Base-by-base conservation (phyloP, 2,888 invertebrate genomes). In the Fragum fragum region DNA sequence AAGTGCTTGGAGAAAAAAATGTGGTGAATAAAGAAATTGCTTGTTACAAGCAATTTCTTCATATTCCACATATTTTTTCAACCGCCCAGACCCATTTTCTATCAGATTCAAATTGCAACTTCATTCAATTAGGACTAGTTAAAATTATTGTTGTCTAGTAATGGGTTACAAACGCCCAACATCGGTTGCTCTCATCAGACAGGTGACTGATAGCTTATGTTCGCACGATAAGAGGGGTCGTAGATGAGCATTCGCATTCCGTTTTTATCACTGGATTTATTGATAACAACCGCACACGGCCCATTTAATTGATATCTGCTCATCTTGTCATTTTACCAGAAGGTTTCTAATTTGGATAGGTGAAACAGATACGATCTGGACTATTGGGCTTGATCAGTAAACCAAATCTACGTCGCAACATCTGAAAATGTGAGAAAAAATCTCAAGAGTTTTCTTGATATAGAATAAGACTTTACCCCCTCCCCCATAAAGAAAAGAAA, bases 261-360 rank as follows among this genome's bases (percentile, higher is more conserved):
- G n/a, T 5, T 18, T 47, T 47, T 47, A 47, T 47, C 47, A 47
- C 47, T n/a, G n/a, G 47, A 47, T 47, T 47, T n/a, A 47, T 47
- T 47, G 47, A 47, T 47, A 47, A 47, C 5, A 5, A 47, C 14
- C 47, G 7, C 14, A 47, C 14, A 47, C 47, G 47, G 47, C 47
- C n/a, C n/a, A n/a, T n/a, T 47, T 47, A 47, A 47, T 47, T 14
- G 47, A 47, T 47, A 47, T 47, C 47, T 18, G 47, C 16, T 14
- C 47, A 47, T 47, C 47, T 47, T 47, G 47, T 47, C 47, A 14
- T 47, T 47, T 47, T 47, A 47, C 18, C 47, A 47, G 18, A n/a
- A 18, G 47, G n/a, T 47, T 47, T 47, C 47, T 47, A 47, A 47
- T 47, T 47, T 47, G 47, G 47, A 47, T 47, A 47, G 47, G 47